Conservation (phyloP, 2,888 invertebrate genomes). For the Tiliacea aurago region DNA sequence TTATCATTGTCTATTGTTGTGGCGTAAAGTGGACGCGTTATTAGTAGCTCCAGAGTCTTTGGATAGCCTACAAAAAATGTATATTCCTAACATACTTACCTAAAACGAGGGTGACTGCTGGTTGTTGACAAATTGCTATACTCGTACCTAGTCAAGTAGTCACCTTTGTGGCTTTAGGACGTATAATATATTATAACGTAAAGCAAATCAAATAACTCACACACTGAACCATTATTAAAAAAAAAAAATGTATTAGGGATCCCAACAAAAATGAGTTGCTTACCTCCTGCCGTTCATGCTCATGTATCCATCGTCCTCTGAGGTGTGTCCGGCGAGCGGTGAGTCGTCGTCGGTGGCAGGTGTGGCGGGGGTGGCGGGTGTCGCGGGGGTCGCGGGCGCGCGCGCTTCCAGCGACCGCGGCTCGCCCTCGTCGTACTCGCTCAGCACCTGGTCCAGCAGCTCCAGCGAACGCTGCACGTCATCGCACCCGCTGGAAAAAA, state of each 20-base stretch:
- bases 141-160: neutral
- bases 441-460: slow-evolving; percentile 96
- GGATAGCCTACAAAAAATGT: no score
- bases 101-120: neutral
- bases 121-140: no score
- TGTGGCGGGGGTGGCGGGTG: slow-evolving; percentile 89
- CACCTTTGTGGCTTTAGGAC: neutral
- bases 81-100: neutral
- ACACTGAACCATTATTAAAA: neutral
- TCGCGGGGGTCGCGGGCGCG: slow-evolving; percentile 89
- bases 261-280: slow-evolving; percentile 1
- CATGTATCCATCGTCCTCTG: slow-evolving; percentile 98
- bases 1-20: slow-evolving; percentile 28
- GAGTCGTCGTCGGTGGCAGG: slow-evolving; percentile 93
- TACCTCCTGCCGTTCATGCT: slow-evolving; percentile 96
- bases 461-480: slow-evolving; percentile 97
- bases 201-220: neutral
- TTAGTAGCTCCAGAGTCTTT: slow-evolving; percentile 32
- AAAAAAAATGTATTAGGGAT: no score
- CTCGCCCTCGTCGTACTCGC: slow-evolving; percentile 96
- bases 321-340: slow-evolving; percentile 95
- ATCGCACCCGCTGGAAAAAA: slow-evolving; percentile 93
- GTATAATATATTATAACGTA: neutral
- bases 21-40: slow-evolving; percentile 9
- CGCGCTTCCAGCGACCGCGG: slow-evolving; percentile 88